Base-by-base conservation (phyloP, 1,140 invertebrate genomes). In the Temnothorax curvispinosus region DNA sequence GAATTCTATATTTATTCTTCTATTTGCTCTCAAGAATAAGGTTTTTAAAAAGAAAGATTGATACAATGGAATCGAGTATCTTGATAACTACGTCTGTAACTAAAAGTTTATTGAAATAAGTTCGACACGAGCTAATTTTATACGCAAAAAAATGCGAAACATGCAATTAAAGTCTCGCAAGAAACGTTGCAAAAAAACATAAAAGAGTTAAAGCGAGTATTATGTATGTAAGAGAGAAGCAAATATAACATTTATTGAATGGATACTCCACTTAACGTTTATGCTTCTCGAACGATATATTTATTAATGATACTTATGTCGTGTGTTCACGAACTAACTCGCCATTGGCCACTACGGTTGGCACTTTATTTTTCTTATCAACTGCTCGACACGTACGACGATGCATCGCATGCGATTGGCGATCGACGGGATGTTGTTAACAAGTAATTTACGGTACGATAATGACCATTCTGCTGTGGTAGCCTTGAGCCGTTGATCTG, bases 401-500 rank as follows among this genome's bases (percentile, higher is more conserved):
- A 27, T n/a, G 80, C 41, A 62, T 74, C 54, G 69, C 54, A 41
- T 50, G 52, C 47, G 41, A 81, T 80, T 62, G 38, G 69, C 54
- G 67, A 72, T 75, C 13, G 62, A 32, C 60, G 76, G 60, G 44
- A 72, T 47, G 80, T 75, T 84, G 80, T 84, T 84, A 84, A 60
- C 69, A 60, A 32, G 80, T 75, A 84, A 84, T 84, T 84, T 75
- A 69, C 41, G 78, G 78, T 56, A 75, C 69, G 80, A 84, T 84
- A 84, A 84, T 84, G 69, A 84, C 69, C 56, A 84, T 75, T 84
- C 80, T 21, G 69, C 69, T 47, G 62, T 65, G 41, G 54, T 84
- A 75, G 54, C 69, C 80, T 84, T 84, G 80, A 84, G 80, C 54
- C 54, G 35, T 27, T 56, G 69, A 84, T 84, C 13, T 72, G 69